Conservation (phyloP, 2,113 vertebrate genomes). For the Pterocles orientalis region DNA sequence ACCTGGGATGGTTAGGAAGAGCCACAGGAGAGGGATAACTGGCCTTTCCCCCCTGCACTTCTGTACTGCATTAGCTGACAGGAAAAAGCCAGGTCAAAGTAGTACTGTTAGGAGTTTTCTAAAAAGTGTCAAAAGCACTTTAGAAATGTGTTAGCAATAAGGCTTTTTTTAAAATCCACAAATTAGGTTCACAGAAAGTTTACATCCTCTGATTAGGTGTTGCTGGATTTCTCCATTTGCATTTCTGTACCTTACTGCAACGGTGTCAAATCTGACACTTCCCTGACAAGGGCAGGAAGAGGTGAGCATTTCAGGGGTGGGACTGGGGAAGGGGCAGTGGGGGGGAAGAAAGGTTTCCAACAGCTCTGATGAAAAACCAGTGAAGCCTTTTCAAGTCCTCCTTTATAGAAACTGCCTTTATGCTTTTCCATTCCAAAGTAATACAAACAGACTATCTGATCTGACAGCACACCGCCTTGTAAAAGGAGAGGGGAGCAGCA, state of each 20-base stretch:
- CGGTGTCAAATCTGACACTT: slow-evolving; percentile 57
- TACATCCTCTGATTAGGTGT: slow-evolving; percentile 55
- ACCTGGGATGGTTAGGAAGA: not conserved
- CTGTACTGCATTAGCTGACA: not conserved
- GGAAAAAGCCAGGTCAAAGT: not conserved
- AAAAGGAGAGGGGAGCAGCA: not conserved
- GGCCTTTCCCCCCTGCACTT: not conserved
- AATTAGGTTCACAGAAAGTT: slow-evolving; percentile 56
- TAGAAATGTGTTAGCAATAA: not conserved
- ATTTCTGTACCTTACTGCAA: slow-evolving; percentile 62
- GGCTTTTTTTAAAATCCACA: slow-evolving; percentile 30
- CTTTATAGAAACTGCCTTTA: slow-evolving; percentile 37
- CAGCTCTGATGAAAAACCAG: slow-evolving; percentile 27
- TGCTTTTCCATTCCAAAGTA: slow-evolving; percentile 54
- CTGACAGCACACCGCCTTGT: not conserved
- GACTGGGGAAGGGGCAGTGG: not conserved
- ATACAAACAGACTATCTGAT: slow-evolving; percentile 43
- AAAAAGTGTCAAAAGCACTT: not conserved
- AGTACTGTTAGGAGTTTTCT: not conserved
- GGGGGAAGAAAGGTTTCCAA: slow-evolving; percentile 18
- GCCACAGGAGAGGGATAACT: not conserved
- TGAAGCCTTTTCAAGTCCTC: slow-evolving; percentile 32
- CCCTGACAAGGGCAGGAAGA: slow-evolving; percentile 54
- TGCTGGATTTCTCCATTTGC: slow-evolving; percentile 41
- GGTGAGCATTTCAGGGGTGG: not conserved